A percentile compares a stretch with the other conserved stretches of the same genome.
Evolutionary conservation across 2,113 vertebrate species (phyloP).

Genomic region (Corynorhinus townsendii): DNA sequence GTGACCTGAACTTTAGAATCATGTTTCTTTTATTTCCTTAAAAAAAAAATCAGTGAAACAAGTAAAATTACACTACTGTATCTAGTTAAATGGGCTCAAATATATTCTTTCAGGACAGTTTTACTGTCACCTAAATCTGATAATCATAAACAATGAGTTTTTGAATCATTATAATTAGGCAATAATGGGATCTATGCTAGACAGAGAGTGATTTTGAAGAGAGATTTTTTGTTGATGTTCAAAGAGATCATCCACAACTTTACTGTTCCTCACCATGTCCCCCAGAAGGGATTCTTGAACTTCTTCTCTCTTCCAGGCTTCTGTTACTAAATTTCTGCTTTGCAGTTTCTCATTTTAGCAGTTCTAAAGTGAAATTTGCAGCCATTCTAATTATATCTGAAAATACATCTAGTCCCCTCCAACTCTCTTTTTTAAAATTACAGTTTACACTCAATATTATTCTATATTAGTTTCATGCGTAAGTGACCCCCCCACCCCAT

Average conservation of each 20-base stretch:
- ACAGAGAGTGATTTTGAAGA: background rate
- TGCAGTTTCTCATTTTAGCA: slow-evolving; percentile 11
- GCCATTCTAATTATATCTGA: background rate
- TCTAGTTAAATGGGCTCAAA: slow-evolving; percentile 52
- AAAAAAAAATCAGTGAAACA: slow-evolving; percentile 21
- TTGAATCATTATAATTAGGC: background rate
- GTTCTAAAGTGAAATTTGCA: background rate
- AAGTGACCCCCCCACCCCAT: no score
- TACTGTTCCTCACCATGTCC: background rate
- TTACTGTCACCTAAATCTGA: slow-evolving; percentile 46
- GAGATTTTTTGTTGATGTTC: background rate
- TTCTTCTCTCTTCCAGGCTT: background rate
- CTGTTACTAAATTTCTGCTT: background rate
- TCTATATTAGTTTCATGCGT: background rate
- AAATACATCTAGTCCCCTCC: background rate
- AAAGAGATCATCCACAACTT: background rate
- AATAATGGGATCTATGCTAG: background rate
- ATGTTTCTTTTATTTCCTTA: slow-evolving; percentile 25
- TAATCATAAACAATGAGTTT: background rate
- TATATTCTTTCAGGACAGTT: slow-evolving; percentile 49
- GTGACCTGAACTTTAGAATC: slow-evolving; percentile 44
- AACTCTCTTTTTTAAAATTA: background rate
- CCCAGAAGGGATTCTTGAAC: background rate
- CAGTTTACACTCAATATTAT: background rate
- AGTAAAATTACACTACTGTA: slow-evolving; percentile 28